Conservation (phyloP, 1,140 invertebrate species). For the Drosophila auraria region DNA sequence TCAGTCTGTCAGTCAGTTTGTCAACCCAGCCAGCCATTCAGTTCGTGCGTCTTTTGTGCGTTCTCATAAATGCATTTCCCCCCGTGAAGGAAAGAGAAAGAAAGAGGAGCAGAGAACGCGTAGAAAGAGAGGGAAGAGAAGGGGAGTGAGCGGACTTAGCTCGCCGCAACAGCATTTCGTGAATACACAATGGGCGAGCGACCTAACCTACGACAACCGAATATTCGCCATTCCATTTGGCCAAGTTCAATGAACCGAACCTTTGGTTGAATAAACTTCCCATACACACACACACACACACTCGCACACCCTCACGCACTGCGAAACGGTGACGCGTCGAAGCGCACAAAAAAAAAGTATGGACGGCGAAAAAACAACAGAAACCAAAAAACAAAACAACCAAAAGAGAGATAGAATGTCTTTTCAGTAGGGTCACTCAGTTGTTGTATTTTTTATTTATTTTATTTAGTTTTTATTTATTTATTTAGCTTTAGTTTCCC, state of each 20-base stretch:
- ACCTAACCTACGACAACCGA: conserved; percentile 82
- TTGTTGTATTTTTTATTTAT: background rate
- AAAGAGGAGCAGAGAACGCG: background rate
- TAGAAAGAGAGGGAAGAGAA: conserved; percentile 22
- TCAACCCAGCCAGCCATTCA: conserved; percentile 43
- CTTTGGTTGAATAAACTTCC: conserved; percentile 83
- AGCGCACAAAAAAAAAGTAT: conserved; percentile 56
- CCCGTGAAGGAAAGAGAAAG: conserved; percentile 11
- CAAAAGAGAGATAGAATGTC: conserved; percentile 69
- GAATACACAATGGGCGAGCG: conserved; percentile 73
- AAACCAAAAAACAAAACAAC: conserved; percentile 59
- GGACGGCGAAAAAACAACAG: conserved; percentile 47
- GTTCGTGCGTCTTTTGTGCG: conserved; percentile 60
- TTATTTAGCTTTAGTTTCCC: background rate
- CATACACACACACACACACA: conserved; percentile 23
- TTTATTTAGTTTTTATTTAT: background rate
- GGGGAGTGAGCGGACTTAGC: conserved; percentile 59
- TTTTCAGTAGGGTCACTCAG: conserved; percentile 51
- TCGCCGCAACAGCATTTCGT: conserved; percentile 79
- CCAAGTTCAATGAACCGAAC: conserved; percentile 81
- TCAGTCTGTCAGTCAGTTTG: conserved; percentile 59
- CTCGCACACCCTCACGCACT: conserved; percentile 32
- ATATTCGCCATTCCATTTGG: conserved; percentile 82
- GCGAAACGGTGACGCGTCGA: conserved; percentile 66
- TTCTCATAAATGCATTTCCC: conserved; percentile 54